These are phyloP conservation scores for Cyanoramphus novaezelandiae DNA, from an alignment of 2,113 vertebrate genomes.

Conservation along the genomic window DNA sequence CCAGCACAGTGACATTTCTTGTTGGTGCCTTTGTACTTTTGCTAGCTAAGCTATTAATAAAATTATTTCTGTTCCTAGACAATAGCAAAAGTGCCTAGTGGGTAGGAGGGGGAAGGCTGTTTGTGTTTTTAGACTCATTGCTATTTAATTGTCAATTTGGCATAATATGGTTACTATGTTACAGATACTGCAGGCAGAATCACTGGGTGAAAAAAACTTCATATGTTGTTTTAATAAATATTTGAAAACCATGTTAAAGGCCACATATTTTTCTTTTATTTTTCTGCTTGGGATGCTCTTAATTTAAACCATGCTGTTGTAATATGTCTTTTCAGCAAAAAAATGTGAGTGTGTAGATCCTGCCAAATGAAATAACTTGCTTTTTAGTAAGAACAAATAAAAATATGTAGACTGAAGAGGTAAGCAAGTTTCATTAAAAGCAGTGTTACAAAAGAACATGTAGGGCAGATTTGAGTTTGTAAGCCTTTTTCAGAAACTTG, in stretches of 20 bases:
- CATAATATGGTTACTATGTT: not conserved
- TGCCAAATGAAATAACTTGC: not conserved
- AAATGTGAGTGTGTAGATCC: not conserved
- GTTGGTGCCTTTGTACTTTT: slow-evolving; percentile 25
- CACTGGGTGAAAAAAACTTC: not conserved
- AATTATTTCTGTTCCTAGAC: slow-evolving; percentile 34
- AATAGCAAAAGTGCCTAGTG: slow-evolving; percentile 51
- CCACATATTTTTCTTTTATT: not conserved
- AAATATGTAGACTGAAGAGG: not conserved
- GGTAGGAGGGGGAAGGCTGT: not conserved
- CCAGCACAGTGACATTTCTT: not conserved
- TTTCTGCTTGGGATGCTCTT: not conserved
- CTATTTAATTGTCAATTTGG: not conserved
- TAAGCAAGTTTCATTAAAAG: not conserved
- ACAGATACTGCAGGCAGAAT: not conserved
- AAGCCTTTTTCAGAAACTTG: not conserved
- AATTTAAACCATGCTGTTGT: not conserved
- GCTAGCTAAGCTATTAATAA: slow-evolving; percentile 39
- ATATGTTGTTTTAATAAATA: slow-evolving; percentile 28
- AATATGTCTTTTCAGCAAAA: not conserved
- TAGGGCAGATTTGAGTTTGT: not conserved
- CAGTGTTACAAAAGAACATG: accelerated
- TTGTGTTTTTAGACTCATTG: not conserved
- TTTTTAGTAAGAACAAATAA: slow-evolving; percentile 13
- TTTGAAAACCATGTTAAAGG: slow-evolving; percentile 24